phyloP scores from a whole-genome alignment of 2,888 invertebrate species.

The Leptothorax acervorum region DNA sequence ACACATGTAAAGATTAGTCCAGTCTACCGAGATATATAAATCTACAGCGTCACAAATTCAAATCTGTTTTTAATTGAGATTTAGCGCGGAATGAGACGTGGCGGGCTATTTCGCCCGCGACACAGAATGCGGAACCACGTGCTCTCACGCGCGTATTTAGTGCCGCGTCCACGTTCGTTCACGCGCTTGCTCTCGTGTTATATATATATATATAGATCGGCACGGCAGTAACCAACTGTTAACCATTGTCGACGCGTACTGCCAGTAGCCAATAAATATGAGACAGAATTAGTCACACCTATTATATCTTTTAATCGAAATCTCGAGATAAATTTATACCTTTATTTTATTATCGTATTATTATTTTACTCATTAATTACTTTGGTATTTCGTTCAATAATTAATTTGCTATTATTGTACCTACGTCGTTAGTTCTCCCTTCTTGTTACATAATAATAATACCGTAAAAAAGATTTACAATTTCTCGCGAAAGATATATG shows the following conservation, averaged over 20 bases:
- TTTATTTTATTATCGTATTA: background rate
- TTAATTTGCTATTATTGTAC: background rate
- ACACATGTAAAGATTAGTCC: conserved; percentile 37
- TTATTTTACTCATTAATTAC: conserved; percentile 9
- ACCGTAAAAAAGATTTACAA: background rate
- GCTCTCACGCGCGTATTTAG: conserved; percentile 37
- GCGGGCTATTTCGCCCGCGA: conserved; percentile 32
- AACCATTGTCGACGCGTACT: background rate
- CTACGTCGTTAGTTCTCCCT: background rate
- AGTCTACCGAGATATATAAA: conserved; percentile 23
- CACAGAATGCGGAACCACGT: conserved; percentile 56
- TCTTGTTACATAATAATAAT: conserved; percentile 5
- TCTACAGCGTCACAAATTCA: conserved; percentile 13
- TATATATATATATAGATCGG: conserved; percentile 44
- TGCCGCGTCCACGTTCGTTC: conserved; percentile 20
- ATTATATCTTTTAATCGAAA: background rate
- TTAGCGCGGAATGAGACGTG: conserved; percentile 27
- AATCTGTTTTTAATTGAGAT: conserved; percentile 53
- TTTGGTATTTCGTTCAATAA: background rate
- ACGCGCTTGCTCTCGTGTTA: conserved; percentile 22
- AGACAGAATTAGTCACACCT: background rate
- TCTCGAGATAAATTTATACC: background rate
- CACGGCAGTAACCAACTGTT: conserved; percentile 39
- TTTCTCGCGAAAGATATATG: background rate
- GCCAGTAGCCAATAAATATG: conserved; percentile 23